Evolutionary conservation across 2,113 vertebrate species (phyloP), one percentile per base, ranked within the genome.

Genomic region (Tursiops truncatus): DNA sequence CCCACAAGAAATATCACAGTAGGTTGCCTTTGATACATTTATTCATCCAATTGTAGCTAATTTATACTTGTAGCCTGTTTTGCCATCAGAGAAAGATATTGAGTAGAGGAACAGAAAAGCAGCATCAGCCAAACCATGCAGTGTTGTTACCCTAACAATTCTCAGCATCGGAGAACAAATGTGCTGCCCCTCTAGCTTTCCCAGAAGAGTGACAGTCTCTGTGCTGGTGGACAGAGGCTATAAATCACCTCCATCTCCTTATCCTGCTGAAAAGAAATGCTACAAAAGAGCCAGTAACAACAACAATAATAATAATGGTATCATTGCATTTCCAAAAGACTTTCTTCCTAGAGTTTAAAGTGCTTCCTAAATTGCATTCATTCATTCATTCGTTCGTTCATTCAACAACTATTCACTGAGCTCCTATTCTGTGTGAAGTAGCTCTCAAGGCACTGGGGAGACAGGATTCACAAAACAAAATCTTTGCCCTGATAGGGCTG

Each of bases 41-140:
- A 92, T 79, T 91, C 65, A 94, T 74, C 81, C 20, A 88, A 33
- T 36, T 70, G 9, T 65, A n/a, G 21, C 77, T 84, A 17, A 70
- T 80, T 91, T 95, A 63, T 91, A 68, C 38, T 85, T 95, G 36
- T 67, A 85, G 50, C 50, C 91, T 94, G 38, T 85, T 93, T 63
- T 60, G 20, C 62, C 53, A 84, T 36, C 26, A 44, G 53, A 38
- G 71, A 63, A 95, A n/a, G n/a, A 50, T 83, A 58, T 67, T 73
- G 92, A 91, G 65, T 21, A 82, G 23, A 95, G 65, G 13, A 90
- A 56, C 38, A 93, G 68, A 80, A 83, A 67, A 68, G 50, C 31
- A 83, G 11, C 56, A 71, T 65, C 23, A 18, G n/a, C 17, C 63
- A 73, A 80, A 47, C 38, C 15, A 26, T 47, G 63, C 63, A 25